phyloP scores from a whole-genome alignment of 30 jellyfish, hydroid and myxozoan species.

The Aurelia coerulea region DNA sequence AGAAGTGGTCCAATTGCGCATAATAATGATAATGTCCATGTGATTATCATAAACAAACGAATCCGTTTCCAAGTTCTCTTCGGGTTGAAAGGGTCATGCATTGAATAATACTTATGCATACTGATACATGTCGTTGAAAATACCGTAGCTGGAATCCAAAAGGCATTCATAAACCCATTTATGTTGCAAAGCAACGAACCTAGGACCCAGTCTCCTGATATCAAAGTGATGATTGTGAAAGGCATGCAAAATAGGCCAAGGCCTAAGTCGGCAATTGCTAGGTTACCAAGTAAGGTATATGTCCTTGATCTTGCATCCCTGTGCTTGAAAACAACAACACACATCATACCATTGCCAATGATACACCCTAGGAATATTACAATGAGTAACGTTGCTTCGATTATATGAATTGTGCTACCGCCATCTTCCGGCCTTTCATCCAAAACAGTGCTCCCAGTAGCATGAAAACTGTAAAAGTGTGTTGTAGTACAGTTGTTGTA shows the following conservation, averaged over 20 bases:
- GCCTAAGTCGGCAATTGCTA: slow-evolving; percentile 66
- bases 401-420: neutral
- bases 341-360: slow-evolving; percentile 63
- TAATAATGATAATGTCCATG: slow-evolving; percentile 42
- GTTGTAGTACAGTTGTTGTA: too few species aligned
- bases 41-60: slow-evolving; percentile 29
- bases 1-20: slow-evolving; percentile 62
- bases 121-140: slow-evolving; percentile 62
- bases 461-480: too few species aligned
- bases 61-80: slow-evolving; percentile 41
- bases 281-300: slow-evolving; percentile 57
- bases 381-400: slow-evolving; percentile 38
- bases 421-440: too few species aligned
- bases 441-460: too few species aligned
- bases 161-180: slow-evolving; percentile 66
- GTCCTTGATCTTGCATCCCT: slow-evolving; percentile 45
- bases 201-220: slow-evolving; percentile 42
- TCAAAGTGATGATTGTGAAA: slow-evolving; percentile 46
- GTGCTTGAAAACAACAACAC: slow-evolving; percentile 38
- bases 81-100: slow-evolving; percentile 63
- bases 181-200: slow-evolving; percentile 48
- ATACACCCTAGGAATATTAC: slow-evolving; percentile 25
- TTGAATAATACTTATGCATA: slow-evolving; percentile 45
- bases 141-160: slow-evolving; percentile 72
- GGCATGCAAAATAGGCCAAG: slow-evolving; percentile 69